These are phyloP conservation scores for Trinectes maculatus DNA, from an alignment of 2,113 vertebrate genomes.

Conservation along the genomic window DNA sequence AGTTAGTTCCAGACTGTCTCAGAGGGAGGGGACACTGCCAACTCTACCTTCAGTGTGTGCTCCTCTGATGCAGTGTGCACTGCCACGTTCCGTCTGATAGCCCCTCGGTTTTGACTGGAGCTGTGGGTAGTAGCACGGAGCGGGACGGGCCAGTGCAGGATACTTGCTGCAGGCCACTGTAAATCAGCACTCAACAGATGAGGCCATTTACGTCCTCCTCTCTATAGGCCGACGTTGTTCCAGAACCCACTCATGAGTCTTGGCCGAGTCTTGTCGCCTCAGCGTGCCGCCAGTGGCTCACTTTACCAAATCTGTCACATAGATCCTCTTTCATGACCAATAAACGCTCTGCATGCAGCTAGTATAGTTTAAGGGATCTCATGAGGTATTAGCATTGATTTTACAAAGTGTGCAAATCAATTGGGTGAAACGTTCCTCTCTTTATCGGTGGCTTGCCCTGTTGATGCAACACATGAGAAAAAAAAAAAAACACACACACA, in stretches of 20 bases:
- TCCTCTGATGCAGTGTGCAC: slow-evolving; percentile 39
- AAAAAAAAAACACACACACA: not conserved
- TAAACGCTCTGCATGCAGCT: slow-evolving; percentile 78
- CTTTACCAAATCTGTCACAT: slow-evolving; percentile 69
- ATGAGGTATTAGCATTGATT: slow-evolving; percentile 78
- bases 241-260: slow-evolving; percentile 53
- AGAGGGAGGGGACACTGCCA: slow-evolving; percentile 63
- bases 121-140: too few species aligned
- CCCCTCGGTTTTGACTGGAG: slow-evolving; percentile 59
- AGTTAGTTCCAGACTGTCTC: slow-evolving; percentile 80
- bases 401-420: slow-evolving; percentile 82
- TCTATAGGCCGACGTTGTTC: slow-evolving; percentile 70
- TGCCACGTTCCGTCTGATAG: slow-evolving; percentile 71
- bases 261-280: slow-evolving; percentile 60
- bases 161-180: slow-evolving; percentile 41
- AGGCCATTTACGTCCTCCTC: slow-evolving; percentile 68
- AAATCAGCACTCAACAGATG: slow-evolving; percentile 68
- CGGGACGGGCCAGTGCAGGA: not conserved
- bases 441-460: slow-evolving; percentile 60
- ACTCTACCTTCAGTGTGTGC: slow-evolving; percentile 59
- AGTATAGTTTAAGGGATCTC: slow-evolving; percentile 81
- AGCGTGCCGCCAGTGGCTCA: slow-evolving; percentile 45
- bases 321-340: slow-evolving; percentile 80
- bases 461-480: slow-evolving; percentile 39
- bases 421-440: slow-evolving; percentile 77